These are phyloP conservation scores for Aptenodytes forsteri DNA, from an alignment of 2,113 vertebrate genomes.

Conservation along the genomic window DNA sequence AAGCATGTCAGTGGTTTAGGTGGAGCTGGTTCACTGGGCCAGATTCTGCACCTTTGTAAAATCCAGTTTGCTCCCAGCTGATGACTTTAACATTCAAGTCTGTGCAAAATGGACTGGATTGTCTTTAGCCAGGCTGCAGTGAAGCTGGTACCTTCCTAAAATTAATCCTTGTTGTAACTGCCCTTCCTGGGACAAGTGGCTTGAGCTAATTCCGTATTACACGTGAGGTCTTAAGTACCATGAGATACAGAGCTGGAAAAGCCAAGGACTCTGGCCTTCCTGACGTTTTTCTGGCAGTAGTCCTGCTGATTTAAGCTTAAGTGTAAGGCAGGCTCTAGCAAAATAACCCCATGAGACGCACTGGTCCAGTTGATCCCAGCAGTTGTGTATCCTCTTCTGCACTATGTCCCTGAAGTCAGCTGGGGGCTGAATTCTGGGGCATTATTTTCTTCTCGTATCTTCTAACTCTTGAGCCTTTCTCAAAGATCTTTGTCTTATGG, in stretches of 20 bases:
- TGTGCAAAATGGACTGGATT: background rate
- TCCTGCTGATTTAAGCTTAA: background rate
- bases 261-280: background rate
- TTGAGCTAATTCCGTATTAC: background rate
- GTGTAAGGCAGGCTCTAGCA: background rate
- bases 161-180: background rate
- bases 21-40: background rate
- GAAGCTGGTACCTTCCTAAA: background rate
- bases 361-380: background rate
- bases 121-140: background rate
- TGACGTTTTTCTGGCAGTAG: background rate
- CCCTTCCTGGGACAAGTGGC: background rate
- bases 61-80: background rate
- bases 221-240: background rate
- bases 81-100: background rate
- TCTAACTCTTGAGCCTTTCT: background rate
- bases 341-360: background rate
- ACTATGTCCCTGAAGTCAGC: background rate
- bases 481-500: background rate
- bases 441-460: background rate
- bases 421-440: background rate
- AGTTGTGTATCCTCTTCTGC: background rate
- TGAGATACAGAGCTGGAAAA: background rate
- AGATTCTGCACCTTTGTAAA: background rate
- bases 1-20: rapidly evolving